These are phyloP conservation scores for Calephelis virginiensis DNA, from an alignment of 1,140 invertebrate genomes.

Conservation along the genomic window DNA sequence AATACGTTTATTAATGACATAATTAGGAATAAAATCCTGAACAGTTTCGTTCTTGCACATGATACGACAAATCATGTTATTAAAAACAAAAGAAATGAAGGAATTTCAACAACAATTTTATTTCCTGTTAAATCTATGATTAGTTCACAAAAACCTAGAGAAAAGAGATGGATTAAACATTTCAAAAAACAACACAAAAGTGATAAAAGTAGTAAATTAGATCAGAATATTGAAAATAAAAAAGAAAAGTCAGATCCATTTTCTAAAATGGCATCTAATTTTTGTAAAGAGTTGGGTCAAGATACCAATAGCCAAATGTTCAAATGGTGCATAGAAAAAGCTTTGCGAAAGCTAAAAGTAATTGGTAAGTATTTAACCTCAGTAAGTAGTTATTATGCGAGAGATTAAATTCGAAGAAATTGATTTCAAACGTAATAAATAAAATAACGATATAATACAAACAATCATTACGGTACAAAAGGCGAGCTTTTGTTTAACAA, in stretches of 20 bases:
- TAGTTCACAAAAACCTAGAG: constrained; percentile 32
- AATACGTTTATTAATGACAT: constrained; percentile 64
- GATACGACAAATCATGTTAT: constrained; percentile 7
- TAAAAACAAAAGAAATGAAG: constrained; percentile 47
- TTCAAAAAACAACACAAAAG: constrained; percentile 27
- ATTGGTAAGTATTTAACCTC: constrained; percentile 43
- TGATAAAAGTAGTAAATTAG: constrained; percentile 12
- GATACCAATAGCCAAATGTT: constrained; percentile 45
- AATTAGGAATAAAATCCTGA: constrained; percentile 56
- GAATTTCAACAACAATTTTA: constrained; percentile 38
- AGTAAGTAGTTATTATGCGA: too few species aligned
- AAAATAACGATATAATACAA: too few species aligned
- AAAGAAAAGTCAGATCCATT: constrained; percentile 46
- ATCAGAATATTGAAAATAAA: constrained; percentile 17
- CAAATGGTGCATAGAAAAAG: constrained; percentile 65
- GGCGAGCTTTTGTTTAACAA: too few species aligned
- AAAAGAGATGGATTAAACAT: constrained; percentile 57
- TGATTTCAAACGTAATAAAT: too few species aligned
- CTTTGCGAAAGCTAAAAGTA: constrained; percentile 51
- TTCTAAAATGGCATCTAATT: constrained; percentile 52
- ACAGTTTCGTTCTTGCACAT: constrained; percentile 25
- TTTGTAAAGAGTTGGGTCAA: constrained; percentile 61
- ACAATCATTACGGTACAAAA: too few species aligned
- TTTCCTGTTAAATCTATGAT: constrained; percentile 44
- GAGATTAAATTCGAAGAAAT: too few species aligned